phyloP scores from a whole-genome alignment of 2,888 invertebrate species.

The Cosmopolites sordidus region DNA sequence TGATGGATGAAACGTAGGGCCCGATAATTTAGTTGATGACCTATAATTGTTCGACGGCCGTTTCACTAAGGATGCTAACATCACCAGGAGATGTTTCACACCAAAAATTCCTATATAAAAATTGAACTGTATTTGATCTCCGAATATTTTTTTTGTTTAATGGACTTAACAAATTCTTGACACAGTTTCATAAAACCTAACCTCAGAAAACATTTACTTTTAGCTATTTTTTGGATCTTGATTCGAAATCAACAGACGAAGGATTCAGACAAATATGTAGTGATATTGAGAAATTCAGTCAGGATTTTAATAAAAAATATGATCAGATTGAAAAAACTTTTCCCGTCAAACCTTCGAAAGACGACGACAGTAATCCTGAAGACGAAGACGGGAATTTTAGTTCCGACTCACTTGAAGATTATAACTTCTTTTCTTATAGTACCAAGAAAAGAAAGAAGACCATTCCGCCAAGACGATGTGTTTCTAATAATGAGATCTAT shows the following conservation, averaged over 20 bases:
- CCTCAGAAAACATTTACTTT: constrained; percentile 40
- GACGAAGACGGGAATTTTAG: constrained; percentile 69
- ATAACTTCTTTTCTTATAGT: constrained; percentile 49
- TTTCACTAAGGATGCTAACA: too few relatives aligned
- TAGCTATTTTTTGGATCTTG: constrained; percentile 63
- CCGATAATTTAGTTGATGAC: too few relatives aligned
- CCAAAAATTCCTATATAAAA: too few relatives aligned
- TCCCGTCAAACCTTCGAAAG: constrained; percentile 14
- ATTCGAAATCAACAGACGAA: constrained; percentile 48
- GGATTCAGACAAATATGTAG: constrained; percentile 44
- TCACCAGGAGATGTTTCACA: too few relatives aligned
- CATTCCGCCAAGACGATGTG: constrained; percentile 60
- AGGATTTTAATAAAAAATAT: constrained; percentile 42
- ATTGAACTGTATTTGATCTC: too few relatives aligned
- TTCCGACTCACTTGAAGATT: constrained; percentile 74
- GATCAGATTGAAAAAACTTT: constrained; percentile 41
- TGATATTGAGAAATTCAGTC: constrained; percentile 46
- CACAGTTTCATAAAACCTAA: too few relatives aligned
- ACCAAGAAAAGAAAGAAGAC: constrained; percentile 46
- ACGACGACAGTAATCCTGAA: constrained; percentile 24
- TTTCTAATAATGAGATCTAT: constrained; percentile 76
- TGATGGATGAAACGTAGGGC: too few relatives aligned
- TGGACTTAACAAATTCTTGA: too few relatives aligned
- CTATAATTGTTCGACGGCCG: too few relatives aligned
- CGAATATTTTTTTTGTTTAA: too few relatives aligned